phyloP scores from a whole-genome alignment of 2,888 invertebrate species.

The Heliconius charithonia region DNA sequence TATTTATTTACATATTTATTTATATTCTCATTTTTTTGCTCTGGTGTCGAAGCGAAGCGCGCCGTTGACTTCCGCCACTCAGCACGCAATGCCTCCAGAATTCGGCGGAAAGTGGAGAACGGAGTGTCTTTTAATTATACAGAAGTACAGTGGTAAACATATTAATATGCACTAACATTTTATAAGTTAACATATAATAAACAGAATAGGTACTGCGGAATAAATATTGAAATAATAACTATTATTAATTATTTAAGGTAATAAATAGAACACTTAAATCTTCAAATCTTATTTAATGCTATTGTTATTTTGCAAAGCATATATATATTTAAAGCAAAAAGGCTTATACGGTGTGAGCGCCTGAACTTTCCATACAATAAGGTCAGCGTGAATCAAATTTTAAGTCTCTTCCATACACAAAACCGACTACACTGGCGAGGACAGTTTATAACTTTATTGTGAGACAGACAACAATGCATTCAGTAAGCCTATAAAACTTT shows the following conservation, averaged over 20 bases:
- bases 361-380: neutral
- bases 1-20: too few species aligned
- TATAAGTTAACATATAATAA: too few species aligned
- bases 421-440: neutral
- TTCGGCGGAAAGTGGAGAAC: too few species aligned
- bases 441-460: neutral
- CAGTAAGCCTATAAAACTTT: neutral
- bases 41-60: too few species aligned
- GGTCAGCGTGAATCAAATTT: conserved; percentile 6
- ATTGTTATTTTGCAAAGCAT: neutral
- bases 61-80: too few species aligned
- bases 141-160: too few species aligned
- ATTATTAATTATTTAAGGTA: neutral
- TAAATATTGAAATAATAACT: too few species aligned
- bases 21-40: too few species aligned
- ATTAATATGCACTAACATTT: too few species aligned
- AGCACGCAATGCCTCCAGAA: too few species aligned
- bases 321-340: neutral
- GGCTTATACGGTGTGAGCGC: neutral
- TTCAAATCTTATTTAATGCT: neutral
- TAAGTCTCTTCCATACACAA: neutral
- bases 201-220: too few species aligned
- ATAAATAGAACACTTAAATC: neutral
- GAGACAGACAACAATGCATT: neutral
- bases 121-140: too few species aligned